A percentile compares a stretch with the other conserved stretches of the same genome.
phyloP scores from a whole-genome alignment of 2,113 vertebrate species.

The Columbina picui region DNA sequence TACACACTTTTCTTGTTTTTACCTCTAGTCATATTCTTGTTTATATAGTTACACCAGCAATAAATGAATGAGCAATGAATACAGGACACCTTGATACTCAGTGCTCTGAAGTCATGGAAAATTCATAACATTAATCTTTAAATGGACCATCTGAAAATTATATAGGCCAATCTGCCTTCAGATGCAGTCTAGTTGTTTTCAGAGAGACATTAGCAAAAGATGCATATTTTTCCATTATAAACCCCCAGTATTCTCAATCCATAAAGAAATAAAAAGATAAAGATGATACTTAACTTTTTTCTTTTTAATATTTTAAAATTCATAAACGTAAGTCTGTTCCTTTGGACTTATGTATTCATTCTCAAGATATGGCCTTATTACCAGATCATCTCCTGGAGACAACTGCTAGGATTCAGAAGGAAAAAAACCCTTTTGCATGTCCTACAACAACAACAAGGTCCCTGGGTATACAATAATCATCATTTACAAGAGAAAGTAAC shows the following conservation, averaged over 20 bases:
- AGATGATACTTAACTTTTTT: not conserved
- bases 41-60: not conserved
- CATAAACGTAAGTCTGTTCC: not conserved
- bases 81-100: not conserved
- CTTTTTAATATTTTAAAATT: not conserved
- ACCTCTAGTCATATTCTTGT: not conserved
- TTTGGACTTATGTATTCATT: not conserved
- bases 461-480: not conserved
- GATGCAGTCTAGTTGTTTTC: slow-evolving; percentile 27
- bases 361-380: not conserved
- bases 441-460: not conserved
- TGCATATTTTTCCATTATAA: not conserved
- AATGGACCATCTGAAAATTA: not conserved
- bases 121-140: slow-evolving; percentile 39
- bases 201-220: not conserved
- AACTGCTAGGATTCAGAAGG: not conserved
- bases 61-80: not conserved
- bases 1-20: not conserved
- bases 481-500: not conserved
- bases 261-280: not conserved
- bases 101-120: not conserved
- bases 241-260: not conserved
- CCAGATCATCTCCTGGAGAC: not conserved
- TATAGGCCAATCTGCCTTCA: not conserved
- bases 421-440: not conserved